Conservation (phyloP, 2,888 invertebrate genomes). For the Siphlonurus alternatus region DNA sequence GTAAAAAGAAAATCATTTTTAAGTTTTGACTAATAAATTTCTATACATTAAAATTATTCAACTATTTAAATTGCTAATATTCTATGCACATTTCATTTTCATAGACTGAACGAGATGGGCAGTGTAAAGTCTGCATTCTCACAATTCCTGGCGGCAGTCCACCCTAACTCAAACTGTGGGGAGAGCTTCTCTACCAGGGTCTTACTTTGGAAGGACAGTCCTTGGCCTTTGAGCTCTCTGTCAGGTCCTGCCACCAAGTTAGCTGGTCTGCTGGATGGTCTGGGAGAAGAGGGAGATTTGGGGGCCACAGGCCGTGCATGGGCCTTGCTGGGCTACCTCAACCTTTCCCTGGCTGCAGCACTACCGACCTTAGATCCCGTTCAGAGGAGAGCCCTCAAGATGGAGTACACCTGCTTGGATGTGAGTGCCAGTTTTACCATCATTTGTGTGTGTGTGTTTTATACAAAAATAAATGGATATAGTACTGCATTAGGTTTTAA, state of each 20-base stretch:
- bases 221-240: background rate
- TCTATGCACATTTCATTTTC: background rate
- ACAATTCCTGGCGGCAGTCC: background rate
- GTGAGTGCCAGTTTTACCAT: conserved; percentile 28
- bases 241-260: background rate
- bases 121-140: background rate
- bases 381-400: conserved; percentile 55
- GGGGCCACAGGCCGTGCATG: conserved; percentile 15
- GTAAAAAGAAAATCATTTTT: too few relatives aligned
- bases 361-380: conserved; percentile 65
- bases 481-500: too few relatives aligned
- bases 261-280: background rate
- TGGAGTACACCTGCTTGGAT: conserved; percentile 50
- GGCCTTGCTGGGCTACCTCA: conserved; percentile 34
- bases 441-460: background rate
- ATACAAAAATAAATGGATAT: background rate
- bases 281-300: background rate
- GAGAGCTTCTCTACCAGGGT: background rate
- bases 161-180: background rate
- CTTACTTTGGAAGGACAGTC: background rate
- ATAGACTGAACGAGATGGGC: background rate
- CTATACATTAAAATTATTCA: too few relatives aligned
- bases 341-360: conserved; percentile 29
- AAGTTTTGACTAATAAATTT: too few relatives aligned
- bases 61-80: too few relatives aligned